Percentiles rank a stretch among this genome's conserved stretches.
Conservation (phyloP, 2,888 invertebrate genomes). For the Dryobota labecula region DNA sequence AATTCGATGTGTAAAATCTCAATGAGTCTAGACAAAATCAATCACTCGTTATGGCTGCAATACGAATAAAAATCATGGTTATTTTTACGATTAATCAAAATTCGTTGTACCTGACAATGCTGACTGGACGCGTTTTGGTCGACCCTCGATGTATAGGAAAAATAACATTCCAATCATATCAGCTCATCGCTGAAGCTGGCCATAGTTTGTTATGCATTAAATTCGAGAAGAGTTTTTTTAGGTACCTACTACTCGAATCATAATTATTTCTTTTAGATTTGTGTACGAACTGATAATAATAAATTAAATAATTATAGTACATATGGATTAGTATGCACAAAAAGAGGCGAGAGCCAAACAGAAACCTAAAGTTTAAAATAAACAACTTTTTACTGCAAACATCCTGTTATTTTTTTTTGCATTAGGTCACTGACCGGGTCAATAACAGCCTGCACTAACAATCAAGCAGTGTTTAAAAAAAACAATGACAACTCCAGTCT, state of each 20-base stretch:
- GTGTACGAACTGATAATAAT: not conserved
- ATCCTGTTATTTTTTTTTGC: not conserved
- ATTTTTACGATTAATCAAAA: not conserved
- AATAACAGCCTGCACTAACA: not conserved
- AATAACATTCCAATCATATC: not conserved
- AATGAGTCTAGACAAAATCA: not conserved
- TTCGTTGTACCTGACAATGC: not conserved
- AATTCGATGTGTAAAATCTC: not conserved
- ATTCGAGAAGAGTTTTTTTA: no score
- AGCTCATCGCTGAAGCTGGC: not conserved
- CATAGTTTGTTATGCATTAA: not conserved
- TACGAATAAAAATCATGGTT: not conserved
- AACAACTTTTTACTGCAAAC: conserved; percentile 23
- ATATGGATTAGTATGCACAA: not conserved
- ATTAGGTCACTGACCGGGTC: not conserved
- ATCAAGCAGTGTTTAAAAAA: conserved; percentile 2
- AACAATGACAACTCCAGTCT: not conserved
- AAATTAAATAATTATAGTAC: conserved; percentile 4
- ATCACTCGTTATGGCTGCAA: not conserved
- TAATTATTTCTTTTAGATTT: conserved; percentile 5
- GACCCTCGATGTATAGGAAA: not conserved
- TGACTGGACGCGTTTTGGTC: not conserved
- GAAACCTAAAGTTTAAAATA: not conserved
- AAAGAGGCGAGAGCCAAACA: not conserved
- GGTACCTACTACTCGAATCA: not conserved